Conservation (phyloP, 2,888 invertebrate species). For the Drosophila mimica region DNA sequence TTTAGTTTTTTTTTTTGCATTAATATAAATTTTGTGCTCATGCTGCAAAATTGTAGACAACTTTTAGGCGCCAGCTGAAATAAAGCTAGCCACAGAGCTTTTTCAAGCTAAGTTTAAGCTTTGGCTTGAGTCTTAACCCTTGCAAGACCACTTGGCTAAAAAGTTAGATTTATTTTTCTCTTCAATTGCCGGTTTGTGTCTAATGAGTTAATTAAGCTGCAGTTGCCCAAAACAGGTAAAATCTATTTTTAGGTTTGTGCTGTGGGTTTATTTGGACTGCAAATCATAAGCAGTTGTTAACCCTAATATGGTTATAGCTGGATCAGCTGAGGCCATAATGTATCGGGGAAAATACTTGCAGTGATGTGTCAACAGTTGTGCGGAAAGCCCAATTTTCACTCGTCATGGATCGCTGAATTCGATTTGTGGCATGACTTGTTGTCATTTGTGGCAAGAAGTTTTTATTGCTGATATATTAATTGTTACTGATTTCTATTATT, state of each 20-base stretch:
- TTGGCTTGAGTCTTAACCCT: conserved; percentile 23
- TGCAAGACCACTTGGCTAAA: neutral
- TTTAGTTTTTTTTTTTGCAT: neutral
- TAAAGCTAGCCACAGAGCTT: conserved; percentile 8
- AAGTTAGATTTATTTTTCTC: neutral
- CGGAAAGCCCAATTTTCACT: neutral
- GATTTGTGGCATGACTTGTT: conserved; percentile 4
- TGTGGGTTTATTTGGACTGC: conserved; percentile 1
- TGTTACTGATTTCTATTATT: neutral
- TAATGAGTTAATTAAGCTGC: conserved; percentile 21
- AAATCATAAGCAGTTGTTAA: neutral
- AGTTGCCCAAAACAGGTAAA: conserved; percentile 7
- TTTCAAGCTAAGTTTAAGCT: conserved; percentile 18
- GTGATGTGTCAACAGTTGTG: conserved; percentile 18
- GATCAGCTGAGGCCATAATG: conserved; percentile 2
- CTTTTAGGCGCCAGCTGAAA: conserved; percentile 24
- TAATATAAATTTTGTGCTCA: neutral
- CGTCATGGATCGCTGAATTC: conserved; percentile 6
- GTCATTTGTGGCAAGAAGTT: neutral
- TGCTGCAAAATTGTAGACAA: neutral
- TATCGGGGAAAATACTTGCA: conserved; percentile 11
- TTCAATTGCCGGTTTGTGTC: neutral
- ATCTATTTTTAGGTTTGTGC: conserved; percentile 2
- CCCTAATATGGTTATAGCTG: neutral
- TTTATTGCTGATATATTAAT: neutral